phyloP scores from a whole-genome alignment of 2,888 invertebrate genomes.

The Dynastes maya region DNA sequence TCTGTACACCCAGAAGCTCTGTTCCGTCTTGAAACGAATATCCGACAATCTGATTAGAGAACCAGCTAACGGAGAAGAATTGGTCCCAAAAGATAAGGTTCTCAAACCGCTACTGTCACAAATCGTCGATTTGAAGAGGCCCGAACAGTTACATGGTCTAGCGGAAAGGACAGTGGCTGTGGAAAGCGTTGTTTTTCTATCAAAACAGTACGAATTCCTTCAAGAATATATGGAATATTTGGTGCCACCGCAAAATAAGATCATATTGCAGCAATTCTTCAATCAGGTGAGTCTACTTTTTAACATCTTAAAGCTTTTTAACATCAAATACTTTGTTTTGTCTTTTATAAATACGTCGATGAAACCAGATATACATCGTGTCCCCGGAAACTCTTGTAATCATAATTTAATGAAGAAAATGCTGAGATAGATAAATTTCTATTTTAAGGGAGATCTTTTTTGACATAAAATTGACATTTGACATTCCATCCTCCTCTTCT shows the following conservation, averaged over 20 bases:
- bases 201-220: slow-evolving; percentile 88
- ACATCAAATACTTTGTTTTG: too few relatives aligned
- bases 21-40: slow-evolving; percentile 84
- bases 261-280: slow-evolving; percentile 81
- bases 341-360: too few relatives aligned
- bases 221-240: slow-evolving; percentile 90
- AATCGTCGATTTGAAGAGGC: slow-evolving; percentile 78
- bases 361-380: too few relatives aligned
- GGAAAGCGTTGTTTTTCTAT: slow-evolving; percentile 93
- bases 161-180: slow-evolving; percentile 91
- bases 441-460: too few relatives aligned
- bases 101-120: slow-evolving; percentile 74
- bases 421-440: too few relatives aligned
- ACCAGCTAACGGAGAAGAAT: slow-evolving; percentile 58
- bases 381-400: too few relatives aligned
- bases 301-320: neutral
- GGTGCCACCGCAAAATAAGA: slow-evolving; percentile 80
- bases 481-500: too few relatives aligned
- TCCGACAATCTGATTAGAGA: slow-evolving; percentile 79
- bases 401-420: too few relatives aligned
- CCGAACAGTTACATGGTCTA: slow-evolving; percentile 86
- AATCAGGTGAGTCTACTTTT: slow-evolving; percentile 71
- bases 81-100: slow-evolving; percentile 68
- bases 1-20: slow-evolving; percentile 80
- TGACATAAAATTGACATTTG: too few relatives aligned